phyloP scores from a whole-genome alignment of 2,797 vertebrate genomes.

The Pogoniulus pusillus region DNA sequence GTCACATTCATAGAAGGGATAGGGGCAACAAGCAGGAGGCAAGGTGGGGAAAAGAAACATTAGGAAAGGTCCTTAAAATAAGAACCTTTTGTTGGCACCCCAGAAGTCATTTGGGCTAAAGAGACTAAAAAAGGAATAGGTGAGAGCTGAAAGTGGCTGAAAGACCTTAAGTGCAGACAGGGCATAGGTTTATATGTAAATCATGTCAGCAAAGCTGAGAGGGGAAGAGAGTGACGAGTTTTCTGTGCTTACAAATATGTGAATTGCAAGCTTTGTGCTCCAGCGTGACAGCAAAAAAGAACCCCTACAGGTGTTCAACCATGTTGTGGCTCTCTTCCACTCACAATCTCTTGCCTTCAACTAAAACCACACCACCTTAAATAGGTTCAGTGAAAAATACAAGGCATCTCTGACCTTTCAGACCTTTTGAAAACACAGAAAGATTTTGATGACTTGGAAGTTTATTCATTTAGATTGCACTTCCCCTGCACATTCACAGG shows the following conservation, averaged over 20 bases:
- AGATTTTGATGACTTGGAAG: background rate
- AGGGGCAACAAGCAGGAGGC: slow-evolving; percentile 11
- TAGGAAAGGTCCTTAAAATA: background rate
- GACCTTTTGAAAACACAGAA: background rate
- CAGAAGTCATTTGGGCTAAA: background rate
- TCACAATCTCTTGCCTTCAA: background rate
- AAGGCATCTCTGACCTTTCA: background rate
- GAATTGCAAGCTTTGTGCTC: background rate
- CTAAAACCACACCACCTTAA: background rate
- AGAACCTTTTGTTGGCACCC: background rate
- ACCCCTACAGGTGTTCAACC: background rate
- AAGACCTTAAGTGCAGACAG: background rate
- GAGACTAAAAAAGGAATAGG: background rate
- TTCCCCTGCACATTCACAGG: background rate
- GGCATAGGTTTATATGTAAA: background rate
- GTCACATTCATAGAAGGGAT: background rate
- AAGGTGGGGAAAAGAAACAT: slow-evolving; percentile 8
- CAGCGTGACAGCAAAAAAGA: background rate
- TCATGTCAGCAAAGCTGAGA: background rate
- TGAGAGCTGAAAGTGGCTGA: background rate
- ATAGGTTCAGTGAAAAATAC: background rate
- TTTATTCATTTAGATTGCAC: background rate
- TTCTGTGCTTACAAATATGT: background rate
- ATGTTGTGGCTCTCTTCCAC: fast-evolving
- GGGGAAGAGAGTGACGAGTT: background rate